A percentile compares a stretch with the other conserved stretches of the same genome.
Conservation (phyloP, 23 tunicate species). For the Clavelina lepadiformis region DNA sequence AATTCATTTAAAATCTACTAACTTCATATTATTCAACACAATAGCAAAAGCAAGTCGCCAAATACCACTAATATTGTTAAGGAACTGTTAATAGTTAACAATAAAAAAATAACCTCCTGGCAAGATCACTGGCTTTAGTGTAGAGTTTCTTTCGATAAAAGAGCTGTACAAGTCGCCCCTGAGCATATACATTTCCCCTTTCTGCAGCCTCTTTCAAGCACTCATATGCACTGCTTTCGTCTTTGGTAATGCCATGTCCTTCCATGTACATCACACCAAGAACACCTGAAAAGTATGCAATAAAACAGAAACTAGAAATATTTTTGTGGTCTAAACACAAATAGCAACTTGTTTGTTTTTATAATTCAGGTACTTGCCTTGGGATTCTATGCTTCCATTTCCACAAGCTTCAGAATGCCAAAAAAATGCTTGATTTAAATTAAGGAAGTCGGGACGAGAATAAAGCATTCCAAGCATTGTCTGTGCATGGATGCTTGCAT, state of each 20-base stretch:
- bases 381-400: constrained; percentile 94
- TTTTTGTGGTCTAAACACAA: neutral
- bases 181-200: constrained; percentile 91
- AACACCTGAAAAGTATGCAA: constrained; percentile 40
- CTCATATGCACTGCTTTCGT: constrained; percentile 60
- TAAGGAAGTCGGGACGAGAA: constrained; percentile 74
- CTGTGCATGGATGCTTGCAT: constrained; percentile 77
- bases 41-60: neutral
- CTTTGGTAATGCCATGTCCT: constrained; percentile 56
- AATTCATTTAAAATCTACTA: neutral
- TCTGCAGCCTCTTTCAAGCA: constrained; percentile 92
- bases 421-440: constrained; percentile 80
- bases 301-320: neutral
- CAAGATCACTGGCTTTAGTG: constrained; percentile 94
- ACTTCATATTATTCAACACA: neutral
- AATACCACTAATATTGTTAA: neutral
- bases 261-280: constrained; percentile 89
- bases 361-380: constrained; percentile 38
- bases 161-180: constrained; percentile 78
- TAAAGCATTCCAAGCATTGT: constrained; percentile 96
- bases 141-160: constrained; percentile 69
- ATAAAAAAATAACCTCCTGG: constrained; percentile 56
- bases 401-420: constrained; percentile 99
- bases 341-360: constrained; percentile 1
- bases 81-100: neutral